A percentile compares a stretch with the other conserved stretches of the same genome.
Evolutionary conservation across 2,888 invertebrate species (phyloP).

Genomic region (Phoronis australis): DNA sequence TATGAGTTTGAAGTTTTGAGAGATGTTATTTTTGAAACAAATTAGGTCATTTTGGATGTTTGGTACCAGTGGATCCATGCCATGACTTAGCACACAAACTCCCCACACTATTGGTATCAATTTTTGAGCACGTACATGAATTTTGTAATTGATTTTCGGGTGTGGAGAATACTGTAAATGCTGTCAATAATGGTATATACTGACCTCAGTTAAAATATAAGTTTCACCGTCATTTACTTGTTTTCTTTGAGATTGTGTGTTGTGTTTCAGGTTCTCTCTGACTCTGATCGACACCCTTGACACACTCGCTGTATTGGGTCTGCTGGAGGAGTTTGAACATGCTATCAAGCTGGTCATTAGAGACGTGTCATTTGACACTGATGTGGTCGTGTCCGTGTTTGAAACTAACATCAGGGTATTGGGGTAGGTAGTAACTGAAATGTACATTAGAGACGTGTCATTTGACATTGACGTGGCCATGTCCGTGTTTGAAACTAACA

Average conservation of each 20-base stretch:
- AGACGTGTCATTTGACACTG: conserved; percentile 86
- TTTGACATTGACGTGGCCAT: conserved; percentile 94
- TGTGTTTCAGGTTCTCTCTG: conserved; percentile 76
- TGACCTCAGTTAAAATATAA: too few species aligned
- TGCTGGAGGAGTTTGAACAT: conserved; percentile 88
- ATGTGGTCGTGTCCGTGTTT: conserved; percentile 94
- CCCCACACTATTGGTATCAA: too few species aligned
- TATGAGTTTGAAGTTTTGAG: too few species aligned
- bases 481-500: conserved; percentile 97
- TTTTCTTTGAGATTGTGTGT: too few species aligned
- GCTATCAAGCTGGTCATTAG: conserved; percentile 80
- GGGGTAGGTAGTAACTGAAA: conserved; percentile 63
- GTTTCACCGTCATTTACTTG: not conserved
- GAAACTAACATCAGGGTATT: conserved; percentile 96
- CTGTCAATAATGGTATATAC: too few species aligned
- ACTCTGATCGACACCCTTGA: conserved; percentile 93
- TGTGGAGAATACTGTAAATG: too few species aligned
- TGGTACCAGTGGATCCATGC: too few species aligned
- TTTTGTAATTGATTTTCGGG: too few species aligned
- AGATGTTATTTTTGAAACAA: too few species aligned
- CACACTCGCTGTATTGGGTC: conserved; percentile 83
- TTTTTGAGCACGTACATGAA: too few species aligned
- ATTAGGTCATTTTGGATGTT: too few species aligned
- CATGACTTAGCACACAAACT: too few species aligned
- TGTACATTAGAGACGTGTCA: conserved; percentile 72